Evolutionary conservation across 2,888 invertebrate species (phyloP).

Genomic region (Harmothoe impar): DNA sequence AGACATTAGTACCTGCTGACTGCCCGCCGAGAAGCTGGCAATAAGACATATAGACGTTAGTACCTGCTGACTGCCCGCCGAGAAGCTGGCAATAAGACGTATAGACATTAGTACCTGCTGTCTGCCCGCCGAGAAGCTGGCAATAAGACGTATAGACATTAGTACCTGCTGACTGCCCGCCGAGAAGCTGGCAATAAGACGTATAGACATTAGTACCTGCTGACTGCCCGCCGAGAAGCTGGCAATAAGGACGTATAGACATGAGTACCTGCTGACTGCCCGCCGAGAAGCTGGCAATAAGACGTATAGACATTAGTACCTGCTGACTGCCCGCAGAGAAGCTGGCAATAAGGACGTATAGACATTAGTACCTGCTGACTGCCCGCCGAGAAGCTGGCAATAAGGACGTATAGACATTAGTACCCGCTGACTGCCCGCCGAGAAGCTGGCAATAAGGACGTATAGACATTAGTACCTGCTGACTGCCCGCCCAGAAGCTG

Average conservation of each 20-base stretch:
- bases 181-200: conserved; percentile 85
- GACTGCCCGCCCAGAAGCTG: conserved; percentile 87
- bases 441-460: conserved; percentile 85
- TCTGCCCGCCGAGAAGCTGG: conserved; percentile 86
- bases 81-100: conserved; percentile 85
- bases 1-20: conserved; percentile 87
- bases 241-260: too few species aligned
- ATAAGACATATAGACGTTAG: too few species aligned
- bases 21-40: conserved; percentile 86
- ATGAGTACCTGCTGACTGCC: conserved; percentile 87
- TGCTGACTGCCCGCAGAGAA: conserved; percentile 87
- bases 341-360: too few species aligned
- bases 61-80: conserved; percentile 87
- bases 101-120: conserved; percentile 88
- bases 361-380: conserved; percentile 87
- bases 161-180: conserved; percentile 87
- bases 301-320: too few species aligned
- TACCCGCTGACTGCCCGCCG: conserved; percentile 87
- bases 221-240: conserved; percentile 87
- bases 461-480: too few species aligned
- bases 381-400: conserved; percentile 86
- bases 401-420: too few species aligned
- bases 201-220: too few species aligned
- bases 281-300: conserved; percentile 86
- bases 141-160: too few species aligned